Evolutionary conservation across 2,113 vertebrate species (phyloP).

Genomic region (Aphyosemion australe): DNA sequence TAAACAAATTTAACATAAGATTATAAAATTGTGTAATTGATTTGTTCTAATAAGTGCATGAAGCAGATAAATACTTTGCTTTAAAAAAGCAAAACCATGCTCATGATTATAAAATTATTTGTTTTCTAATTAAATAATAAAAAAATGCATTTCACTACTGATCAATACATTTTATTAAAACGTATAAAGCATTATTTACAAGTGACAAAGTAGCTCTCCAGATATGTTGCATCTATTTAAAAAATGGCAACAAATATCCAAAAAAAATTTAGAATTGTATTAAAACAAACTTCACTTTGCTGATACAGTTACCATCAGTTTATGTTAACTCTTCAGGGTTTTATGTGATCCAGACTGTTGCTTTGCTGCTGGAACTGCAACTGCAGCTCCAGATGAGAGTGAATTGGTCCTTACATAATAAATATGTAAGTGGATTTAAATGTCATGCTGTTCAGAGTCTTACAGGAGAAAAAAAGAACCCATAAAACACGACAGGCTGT

Average conservation of each 20-base stretch:
- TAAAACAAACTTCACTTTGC: background rate
- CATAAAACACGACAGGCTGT: background rate
- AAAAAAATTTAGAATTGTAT: background rate
- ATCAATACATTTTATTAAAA: slow-evolving; percentile 23
- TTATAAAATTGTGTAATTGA: too few relatives aligned
- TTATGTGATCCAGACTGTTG: background rate
- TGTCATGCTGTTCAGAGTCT: background rate
- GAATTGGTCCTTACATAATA: background rate
- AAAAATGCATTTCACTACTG: background rate
- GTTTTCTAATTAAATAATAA: background rate
- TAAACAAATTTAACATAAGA: too few relatives aligned
- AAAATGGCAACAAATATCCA: background rate
- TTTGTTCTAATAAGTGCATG: too few relatives aligned
- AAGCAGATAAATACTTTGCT: too few relatives aligned
- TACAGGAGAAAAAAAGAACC: background rate
- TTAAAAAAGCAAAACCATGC: too few relatives aligned
- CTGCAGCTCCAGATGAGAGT: too few relatives aligned
- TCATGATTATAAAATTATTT: too few relatives aligned
- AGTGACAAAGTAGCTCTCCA: background rate
- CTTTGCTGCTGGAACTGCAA: background rate
- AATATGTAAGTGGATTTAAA: background rate
- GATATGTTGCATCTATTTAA: background rate
- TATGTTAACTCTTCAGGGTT: background rate
- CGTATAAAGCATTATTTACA: slow-evolving; percentile 19
- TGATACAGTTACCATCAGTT: background rate